These are phyloP conservation scores for Potorous gilbertii DNA, from an alignment of 2,797 vertebrate species.

Conservation along the genomic window DNA sequence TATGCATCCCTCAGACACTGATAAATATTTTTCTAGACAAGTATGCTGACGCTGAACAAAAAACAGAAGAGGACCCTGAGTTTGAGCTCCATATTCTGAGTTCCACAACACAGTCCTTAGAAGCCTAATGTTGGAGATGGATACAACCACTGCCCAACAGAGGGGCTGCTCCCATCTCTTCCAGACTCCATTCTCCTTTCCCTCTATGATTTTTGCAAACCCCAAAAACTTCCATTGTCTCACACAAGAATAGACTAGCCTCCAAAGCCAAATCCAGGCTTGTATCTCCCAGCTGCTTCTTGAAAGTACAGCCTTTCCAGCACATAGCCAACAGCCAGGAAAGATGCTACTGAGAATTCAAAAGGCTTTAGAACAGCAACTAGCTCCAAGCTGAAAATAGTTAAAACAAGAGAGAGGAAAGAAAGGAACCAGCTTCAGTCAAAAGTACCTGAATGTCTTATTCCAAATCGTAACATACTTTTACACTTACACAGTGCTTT, in stretches of 20 bases:
- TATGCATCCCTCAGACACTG: slow-evolving; percentile 46
- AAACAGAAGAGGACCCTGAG: not conserved
- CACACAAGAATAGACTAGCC: slow-evolving; percentile 4
- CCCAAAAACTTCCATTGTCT: slow-evolving; percentile 44
- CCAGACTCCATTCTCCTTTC: not conserved
- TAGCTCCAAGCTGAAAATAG: not conserved
- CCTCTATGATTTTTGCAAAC: slow-evolving; percentile 32
- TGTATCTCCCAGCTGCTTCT: slow-evolving; percentile 42
- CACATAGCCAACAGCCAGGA: slow-evolving; percentile 18
- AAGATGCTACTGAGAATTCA: not conserved
- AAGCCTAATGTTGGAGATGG: slow-evolving; percentile 35
- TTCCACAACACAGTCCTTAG: not conserved
- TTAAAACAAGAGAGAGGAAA: slow-evolving; percentile 47
- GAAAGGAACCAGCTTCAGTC: slow-evolving; percentile 29
- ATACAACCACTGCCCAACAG: not conserved
- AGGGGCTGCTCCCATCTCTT: not conserved
- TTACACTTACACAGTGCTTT: not conserved
- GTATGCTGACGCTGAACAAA: not conserved
- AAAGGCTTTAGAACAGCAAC: not conserved
- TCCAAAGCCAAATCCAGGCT: slow-evolving; percentile 47
- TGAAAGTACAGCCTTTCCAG: slow-evolving; percentile 8
- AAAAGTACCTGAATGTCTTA: not conserved
- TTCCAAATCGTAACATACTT: not conserved
- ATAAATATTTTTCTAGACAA: slow-evolving; percentile 65
- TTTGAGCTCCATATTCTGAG: not conserved